Conservation (phyloP, 1,140 invertebrate species). For the Platyscapa corneri region DNA sequence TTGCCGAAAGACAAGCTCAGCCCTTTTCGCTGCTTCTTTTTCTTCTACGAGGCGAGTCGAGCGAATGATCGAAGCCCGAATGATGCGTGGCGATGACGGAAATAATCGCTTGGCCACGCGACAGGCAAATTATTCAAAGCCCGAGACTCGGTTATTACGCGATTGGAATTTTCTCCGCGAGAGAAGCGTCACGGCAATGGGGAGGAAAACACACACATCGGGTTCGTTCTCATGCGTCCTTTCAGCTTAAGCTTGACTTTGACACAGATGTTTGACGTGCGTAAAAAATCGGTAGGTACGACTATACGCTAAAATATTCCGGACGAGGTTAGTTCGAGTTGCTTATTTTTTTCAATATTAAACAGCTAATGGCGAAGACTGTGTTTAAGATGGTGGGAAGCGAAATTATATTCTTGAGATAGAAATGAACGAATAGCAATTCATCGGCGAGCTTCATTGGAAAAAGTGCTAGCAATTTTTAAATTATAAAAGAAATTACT, state of each 20-base stretch:
- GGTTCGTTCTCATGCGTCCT: neutral
- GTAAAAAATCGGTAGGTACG: slow-evolving; percentile 2
- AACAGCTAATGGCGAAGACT: too few species aligned
- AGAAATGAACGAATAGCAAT: neutral
- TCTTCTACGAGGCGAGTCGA: neutral
- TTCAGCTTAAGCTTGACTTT: neutral
- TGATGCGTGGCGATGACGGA: neutral
- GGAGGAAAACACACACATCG: neutral
- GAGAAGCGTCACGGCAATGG: neutral
- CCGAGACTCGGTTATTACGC: neutral
- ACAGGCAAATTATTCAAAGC: neutral
- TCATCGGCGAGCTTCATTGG: neutral
- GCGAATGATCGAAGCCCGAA: neutral
- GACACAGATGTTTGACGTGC: neutral
- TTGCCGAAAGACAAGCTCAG: neutral
- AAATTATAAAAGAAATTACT: neutral
- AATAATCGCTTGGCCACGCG: neutral
- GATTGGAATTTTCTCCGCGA: neutral
- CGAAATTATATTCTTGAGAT: neutral
- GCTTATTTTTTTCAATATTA: too few species aligned
- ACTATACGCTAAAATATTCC: neutral
- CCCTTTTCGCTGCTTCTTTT: neutral
- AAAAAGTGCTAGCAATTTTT: neutral
- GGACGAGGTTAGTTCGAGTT: too few species aligned
- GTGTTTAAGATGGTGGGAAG: too few species aligned